These are phyloP conservation scores for Anguilla obscura DNA, from an alignment of 2,797 vertebrate genomes.

Conservation along the genomic window DNA sequence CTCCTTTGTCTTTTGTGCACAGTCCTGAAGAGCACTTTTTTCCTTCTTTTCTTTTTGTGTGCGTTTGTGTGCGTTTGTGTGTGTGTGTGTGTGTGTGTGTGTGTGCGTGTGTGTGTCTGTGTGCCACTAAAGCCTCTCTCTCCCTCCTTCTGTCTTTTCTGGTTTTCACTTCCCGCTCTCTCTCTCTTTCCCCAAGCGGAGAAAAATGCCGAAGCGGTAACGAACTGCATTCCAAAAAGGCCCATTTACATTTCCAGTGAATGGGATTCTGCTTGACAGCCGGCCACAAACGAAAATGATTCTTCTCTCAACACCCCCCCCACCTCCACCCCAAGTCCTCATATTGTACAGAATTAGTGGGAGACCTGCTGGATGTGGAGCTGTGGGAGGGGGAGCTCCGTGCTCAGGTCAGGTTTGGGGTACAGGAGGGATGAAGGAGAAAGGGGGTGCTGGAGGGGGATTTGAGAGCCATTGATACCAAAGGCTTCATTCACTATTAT, in stretches of 20 bases:
- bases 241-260: conserved; percentile 60
- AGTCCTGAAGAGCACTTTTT: conserved; percentile 42
- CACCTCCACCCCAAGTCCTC: conserved; percentile 3
- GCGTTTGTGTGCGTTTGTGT: too few relatives aligned
- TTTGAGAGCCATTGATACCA: conserved; percentile 21
- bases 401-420: conserved; percentile 8
- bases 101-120: neutral
- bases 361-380: neutral
- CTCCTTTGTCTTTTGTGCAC: conserved; percentile 57
- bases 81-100: neutral
- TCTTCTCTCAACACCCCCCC: conserved; percentile 28
- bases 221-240: conserved; percentile 62
- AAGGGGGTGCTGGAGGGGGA: neutral
- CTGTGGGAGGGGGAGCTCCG: too few relatives aligned
- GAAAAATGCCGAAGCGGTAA: conserved; percentile 54
- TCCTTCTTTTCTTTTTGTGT: neutral
- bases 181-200: conserved; percentile 51
- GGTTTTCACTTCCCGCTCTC: conserved; percentile 49
- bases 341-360: conserved; percentile 32
- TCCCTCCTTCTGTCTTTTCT: conserved; percentile 57
- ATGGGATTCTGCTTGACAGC: conserved; percentile 62
- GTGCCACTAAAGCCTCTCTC: conserved; percentile 45
- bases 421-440: neutral
- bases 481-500: neutral
- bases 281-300: conserved; percentile 38